Percentiles rank a stretch among this genome's conserved stretches.
These are phyloP conservation scores for Crotalus viridis DNA, from an alignment of 2,113 vertebrate species.

Conservation along the genomic window DNA sequence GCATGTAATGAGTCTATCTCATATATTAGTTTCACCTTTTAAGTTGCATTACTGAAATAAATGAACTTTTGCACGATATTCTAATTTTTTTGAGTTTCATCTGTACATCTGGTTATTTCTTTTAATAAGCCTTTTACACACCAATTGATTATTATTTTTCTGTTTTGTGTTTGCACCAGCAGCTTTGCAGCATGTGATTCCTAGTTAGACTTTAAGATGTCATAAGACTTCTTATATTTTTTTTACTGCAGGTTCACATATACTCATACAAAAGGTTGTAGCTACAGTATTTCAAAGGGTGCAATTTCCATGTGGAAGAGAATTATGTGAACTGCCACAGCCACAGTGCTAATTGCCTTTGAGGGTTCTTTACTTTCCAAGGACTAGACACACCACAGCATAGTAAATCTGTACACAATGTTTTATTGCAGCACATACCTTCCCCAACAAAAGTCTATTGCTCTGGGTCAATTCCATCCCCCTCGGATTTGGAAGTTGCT, in stretches of 20 bases:
- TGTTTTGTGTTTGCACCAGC: background rate
- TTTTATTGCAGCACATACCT: background rate
- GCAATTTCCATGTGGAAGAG: background rate
- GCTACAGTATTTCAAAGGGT: background rate
- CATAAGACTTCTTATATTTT: background rate
- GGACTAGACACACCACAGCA: background rate
- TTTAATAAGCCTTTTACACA: background rate
- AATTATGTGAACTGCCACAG: background rate
- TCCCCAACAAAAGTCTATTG: background rate
- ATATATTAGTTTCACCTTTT: too few relatives aligned
- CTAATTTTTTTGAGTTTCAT: too few relatives aligned
- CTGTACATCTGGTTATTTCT: background rate
- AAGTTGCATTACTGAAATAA: too few relatives aligned
- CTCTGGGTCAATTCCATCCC: background rate
- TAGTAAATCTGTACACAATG: background rate
- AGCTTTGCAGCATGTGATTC: background rate
- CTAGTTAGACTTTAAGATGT: background rate
- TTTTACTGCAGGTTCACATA: background rate
- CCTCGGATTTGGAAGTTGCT: background rate
- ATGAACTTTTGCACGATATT: too few relatives aligned
- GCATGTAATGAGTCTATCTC: too few relatives aligned
- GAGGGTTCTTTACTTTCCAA: background rate
- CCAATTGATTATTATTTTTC: background rate
- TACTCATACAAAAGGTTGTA: background rate
- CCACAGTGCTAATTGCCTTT: background rate